Percentiles rank a stretch among this genome's conserved stretches.
phyloP scores from a whole-genome alignment of 2,888 invertebrate genomes.

The Lysandra coridon region DNA sequence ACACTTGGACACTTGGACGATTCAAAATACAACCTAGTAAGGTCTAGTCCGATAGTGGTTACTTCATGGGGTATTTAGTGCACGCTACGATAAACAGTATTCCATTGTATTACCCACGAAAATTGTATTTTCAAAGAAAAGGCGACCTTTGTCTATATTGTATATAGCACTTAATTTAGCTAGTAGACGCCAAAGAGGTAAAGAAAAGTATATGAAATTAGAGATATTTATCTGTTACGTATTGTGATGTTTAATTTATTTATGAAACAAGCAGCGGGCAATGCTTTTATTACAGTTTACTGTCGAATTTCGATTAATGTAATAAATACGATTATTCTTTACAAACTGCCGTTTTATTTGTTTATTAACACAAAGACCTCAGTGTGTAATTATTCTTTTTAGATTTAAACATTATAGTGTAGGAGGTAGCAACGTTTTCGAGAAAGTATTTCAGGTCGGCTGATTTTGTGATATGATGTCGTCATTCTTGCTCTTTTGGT shows the following conservation, averaged over 20 bases:
- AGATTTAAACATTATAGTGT: too few relatives aligned
- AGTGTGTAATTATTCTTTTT: too few relatives aligned
- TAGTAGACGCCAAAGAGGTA: conserved; percentile 80
- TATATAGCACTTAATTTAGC: conserved; percentile 57
- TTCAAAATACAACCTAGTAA: not conserved
- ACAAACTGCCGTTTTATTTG: conserved; percentile 25
- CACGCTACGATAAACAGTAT: conserved; percentile 43
- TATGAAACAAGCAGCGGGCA: conserved; percentile 46
- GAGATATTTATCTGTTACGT: conserved; percentile 74
- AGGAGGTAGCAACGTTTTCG: too few relatives aligned
- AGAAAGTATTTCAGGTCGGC: too few relatives aligned
- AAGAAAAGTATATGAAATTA: conserved; percentile 61
- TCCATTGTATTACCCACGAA: conserved; percentile 37
- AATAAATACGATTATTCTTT: conserved; percentile 32
- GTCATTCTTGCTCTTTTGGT: too few relatives aligned
- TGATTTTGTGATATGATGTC: too few relatives aligned
- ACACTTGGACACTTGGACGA: not conserved
- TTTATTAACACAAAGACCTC: too few relatives aligned
- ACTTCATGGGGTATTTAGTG: conserved; percentile 28
- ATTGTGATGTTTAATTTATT: conserved; percentile 77
- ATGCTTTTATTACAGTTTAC: conserved; percentile 43
- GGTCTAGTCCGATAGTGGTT: conserved; percentile 32
- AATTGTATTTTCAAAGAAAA: conserved; percentile 41
- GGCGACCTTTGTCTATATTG: conserved; percentile 39
- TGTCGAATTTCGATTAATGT: conserved; percentile 27